phyloP scores from a whole-genome alignment of 1,140 invertebrate species.

The Drosophila orena region DNA sequence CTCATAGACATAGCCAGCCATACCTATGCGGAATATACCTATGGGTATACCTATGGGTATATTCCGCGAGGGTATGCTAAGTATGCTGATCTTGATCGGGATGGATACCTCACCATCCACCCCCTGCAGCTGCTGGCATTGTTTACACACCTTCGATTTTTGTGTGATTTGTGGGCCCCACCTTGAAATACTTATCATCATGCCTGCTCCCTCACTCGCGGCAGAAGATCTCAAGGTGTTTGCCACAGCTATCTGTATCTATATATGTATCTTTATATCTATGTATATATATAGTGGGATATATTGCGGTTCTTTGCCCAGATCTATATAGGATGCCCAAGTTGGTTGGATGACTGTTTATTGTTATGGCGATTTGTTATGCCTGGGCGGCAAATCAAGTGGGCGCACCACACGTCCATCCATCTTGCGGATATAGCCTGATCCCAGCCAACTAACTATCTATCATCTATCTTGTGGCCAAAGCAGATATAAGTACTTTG shows the following conservation, averaged over 20 bases:
- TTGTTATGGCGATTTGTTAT: conserved; percentile 46
- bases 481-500: conserved; percentile 8
- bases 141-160: conserved; percentile 81
- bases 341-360: conserved; percentile 44
- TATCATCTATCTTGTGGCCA: conserved; percentile 28
- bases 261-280: background rate
- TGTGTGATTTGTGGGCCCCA: conserved; percentile 71
- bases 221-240: conserved; percentile 36
- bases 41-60: background rate
- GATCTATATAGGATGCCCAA: conserved; percentile 53
- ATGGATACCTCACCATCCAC: background rate
- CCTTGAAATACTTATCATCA: conserved; percentile 58
- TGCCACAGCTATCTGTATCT: conserved; percentile 19
- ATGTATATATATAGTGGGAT: conserved; percentile 2
- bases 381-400: conserved; percentile 39
- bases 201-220: conserved; percentile 25
- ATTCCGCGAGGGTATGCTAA: conserved; percentile 44
- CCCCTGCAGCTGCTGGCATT: conserved; percentile 49
- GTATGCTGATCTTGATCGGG: conserved; percentile 51
- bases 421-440: conserved; percentile 20
- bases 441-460: conserved; percentile 19
- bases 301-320: conserved; percentile 21
- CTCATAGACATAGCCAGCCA: background rate
- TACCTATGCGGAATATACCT: background rate
- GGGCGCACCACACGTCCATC: conserved; percentile 33